A percentile compares a stretch with the other conserved stretches of the same genome.
These are phyloP conservation scores for Amazona ochrocephala DNA, from an alignment of 2,797 vertebrate species.

Conservation along the genomic window DNA sequence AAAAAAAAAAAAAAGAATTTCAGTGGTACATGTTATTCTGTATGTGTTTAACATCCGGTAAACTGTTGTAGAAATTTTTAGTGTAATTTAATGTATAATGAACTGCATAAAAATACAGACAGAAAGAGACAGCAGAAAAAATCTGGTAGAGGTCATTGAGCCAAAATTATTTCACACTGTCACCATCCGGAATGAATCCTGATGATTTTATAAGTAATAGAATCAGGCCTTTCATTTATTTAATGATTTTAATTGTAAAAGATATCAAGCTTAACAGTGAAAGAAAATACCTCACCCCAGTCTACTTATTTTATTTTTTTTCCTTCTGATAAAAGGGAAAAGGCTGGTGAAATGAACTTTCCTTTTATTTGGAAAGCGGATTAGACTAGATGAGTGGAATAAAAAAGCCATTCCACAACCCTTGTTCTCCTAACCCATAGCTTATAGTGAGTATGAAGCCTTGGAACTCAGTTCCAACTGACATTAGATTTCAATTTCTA, in stretches of 20 bases:
- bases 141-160: not conserved
- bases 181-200: not conserved
- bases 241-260: not conserved
- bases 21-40: not conserved
- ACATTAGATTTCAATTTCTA: not conserved
- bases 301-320: not conserved
- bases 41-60: not conserved
- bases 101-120: not conserved
- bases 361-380: not conserved
- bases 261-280: not conserved
- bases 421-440: not conserved
- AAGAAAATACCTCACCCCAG: not conserved
- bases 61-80: not conserved
- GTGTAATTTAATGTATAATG: not conserved
- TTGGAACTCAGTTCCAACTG: not conserved
- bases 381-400: not conserved
- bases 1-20: not conserved
- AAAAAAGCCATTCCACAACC: not conserved
- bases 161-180: not conserved
- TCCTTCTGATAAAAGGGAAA: not conserved
- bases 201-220: not conserved
- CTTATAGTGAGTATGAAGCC: not conserved
- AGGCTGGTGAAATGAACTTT: not conserved
- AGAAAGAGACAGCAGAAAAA: not conserved
- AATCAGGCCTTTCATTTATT: not conserved